Conservation (phyloP, 2,113 vertebrate species). For the Gorilla gorilla region DNA sequence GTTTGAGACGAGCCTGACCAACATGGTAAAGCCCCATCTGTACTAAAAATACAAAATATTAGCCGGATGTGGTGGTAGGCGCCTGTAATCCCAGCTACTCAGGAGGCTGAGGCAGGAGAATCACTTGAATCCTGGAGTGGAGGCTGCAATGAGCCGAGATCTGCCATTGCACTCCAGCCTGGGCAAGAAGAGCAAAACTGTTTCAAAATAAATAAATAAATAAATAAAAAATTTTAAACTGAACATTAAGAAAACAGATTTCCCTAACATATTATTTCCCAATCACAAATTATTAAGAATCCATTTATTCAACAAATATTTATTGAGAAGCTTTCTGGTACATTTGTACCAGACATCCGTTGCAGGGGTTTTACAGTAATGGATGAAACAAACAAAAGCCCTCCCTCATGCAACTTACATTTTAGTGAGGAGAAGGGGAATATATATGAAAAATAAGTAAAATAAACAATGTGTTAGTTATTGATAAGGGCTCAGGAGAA, state of each 20-base stretch:
- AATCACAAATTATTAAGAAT: neutral
- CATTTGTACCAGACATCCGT: neutral
- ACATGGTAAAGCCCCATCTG: too few relatives aligned
- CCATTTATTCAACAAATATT: neutral
- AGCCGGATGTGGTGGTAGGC: too few relatives aligned
- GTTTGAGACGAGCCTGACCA: too few relatives aligned
- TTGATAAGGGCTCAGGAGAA: neutral
- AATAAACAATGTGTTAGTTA: neutral
- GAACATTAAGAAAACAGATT: neutral
- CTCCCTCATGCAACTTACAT: neutral
- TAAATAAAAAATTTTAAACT: neutral
- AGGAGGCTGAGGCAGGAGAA: too few relatives aligned
- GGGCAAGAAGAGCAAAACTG: too few relatives aligned
- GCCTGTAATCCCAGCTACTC: too few relatives aligned
- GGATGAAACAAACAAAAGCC: neutral
- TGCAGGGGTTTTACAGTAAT: neutral
- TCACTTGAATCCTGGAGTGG: too few relatives aligned
- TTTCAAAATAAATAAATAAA: too few relatives aligned
- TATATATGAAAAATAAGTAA: neutral
- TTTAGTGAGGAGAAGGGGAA: rapidly evolving
- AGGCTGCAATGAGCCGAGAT: too few relatives aligned
- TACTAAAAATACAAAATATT: too few relatives aligned
- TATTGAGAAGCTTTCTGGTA: neutral
- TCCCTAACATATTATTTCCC: neutral
- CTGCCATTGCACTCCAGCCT: too few relatives aligned